Conservation (phyloP, 2,888 invertebrate species). For the Cheilosia grossa region DNA sequence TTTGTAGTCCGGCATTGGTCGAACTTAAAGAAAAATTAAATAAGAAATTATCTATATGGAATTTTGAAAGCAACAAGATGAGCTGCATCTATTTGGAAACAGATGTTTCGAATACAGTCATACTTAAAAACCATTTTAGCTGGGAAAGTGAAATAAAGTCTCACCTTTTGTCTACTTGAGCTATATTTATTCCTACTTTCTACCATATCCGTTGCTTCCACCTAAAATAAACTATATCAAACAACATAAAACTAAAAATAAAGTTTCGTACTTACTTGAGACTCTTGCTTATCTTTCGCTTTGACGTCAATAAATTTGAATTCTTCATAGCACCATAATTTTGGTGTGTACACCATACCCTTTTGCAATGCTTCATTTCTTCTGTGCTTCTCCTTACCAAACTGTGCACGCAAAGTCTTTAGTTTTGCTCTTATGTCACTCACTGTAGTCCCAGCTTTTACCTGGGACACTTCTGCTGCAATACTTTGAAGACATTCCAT, state of each 20-base stretch:
- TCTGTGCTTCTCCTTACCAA: slow-evolving; percentile 30
- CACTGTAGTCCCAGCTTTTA: slow-evolving; percentile 1
- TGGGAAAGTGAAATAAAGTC: too few species aligned
- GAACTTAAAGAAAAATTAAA: not conserved
- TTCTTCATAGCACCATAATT: slow-evolving; percentile 32
- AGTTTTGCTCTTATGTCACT: slow-evolving; percentile 20
- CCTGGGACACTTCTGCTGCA: not conserved
- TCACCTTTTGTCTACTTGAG: too few species aligned
- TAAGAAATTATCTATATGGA: too few species aligned
- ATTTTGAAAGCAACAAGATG: too few species aligned
- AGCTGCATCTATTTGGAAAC: too few species aligned
- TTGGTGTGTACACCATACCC: not conserved
- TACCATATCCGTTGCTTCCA: too few species aligned
- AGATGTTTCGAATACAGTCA: too few species aligned
- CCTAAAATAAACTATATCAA: not conserved
- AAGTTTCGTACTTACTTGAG: not conserved
- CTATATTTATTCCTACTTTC: too few species aligned
- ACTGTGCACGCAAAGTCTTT: slow-evolving; percentile 35
- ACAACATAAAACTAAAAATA: not conserved
- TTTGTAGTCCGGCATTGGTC: not conserved
- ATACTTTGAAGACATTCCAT: slow-evolving; percentile 8
- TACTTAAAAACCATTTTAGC: too few species aligned
- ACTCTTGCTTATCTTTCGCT: not conserved
- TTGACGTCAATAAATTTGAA: slow-evolving; percentile 25
- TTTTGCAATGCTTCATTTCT: not conserved